Evolutionary conservation across 1,140 invertebrate genomes (phyloP).

Genomic region (Carposina sasakii): DNA sequence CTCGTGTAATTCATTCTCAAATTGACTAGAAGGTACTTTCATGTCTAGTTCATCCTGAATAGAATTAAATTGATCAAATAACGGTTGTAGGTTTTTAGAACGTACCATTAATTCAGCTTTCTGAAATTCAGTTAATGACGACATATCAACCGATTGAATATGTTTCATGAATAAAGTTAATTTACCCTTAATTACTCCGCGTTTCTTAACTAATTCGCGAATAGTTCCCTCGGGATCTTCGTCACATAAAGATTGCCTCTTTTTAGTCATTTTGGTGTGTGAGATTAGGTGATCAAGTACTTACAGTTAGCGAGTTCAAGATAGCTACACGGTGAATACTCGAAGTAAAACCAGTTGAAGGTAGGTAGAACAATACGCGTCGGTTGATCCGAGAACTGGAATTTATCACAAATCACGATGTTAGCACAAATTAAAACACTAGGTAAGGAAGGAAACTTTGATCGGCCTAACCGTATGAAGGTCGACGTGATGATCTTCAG

Average conservation of each 20-base stretch:
- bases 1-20: neutral
- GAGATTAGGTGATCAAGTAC: neutral
- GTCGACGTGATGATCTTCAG: too few species aligned
- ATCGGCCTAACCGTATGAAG: too few species aligned
- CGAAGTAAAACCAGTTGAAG: too few species aligned
- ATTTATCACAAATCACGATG: neutral
- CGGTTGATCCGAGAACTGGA: too few species aligned
- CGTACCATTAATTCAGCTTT: neutral
- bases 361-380: too few species aligned
- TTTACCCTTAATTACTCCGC: neutral
- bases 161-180: neutral
- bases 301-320: too few species aligned
- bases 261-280: conserved; percentile 1
- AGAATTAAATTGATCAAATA: neutral
- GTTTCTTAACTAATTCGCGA: neutral
- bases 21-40: neutral
- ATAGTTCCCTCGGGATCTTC: neutral
- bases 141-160: neutral
- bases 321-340: neutral
- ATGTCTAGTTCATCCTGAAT: neutral
- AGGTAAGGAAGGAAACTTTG: neutral
- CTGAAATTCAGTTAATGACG: neutral
- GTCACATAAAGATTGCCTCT: neutral
- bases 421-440: conserved; percentile 1
- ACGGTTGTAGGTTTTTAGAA: neutral